Evolutionary conservation across 1,140 invertebrate species (phyloP).

Genomic region (Drosophila elegans): DNA sequence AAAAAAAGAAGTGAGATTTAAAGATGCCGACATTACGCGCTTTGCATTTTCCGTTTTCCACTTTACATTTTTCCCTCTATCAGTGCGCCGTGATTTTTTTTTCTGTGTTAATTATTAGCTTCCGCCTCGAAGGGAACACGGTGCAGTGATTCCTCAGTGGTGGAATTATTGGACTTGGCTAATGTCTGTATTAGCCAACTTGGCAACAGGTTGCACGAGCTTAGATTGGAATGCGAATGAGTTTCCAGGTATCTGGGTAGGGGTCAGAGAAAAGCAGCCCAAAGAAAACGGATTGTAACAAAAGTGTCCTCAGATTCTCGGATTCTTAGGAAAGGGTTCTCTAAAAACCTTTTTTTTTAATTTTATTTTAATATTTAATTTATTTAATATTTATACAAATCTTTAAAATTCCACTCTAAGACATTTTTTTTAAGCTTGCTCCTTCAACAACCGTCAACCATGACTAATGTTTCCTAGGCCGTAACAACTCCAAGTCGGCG

Average conservation of each 20-base stretch:
- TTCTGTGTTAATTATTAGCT: constrained; percentile 76
- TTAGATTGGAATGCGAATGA: constrained; percentile 36
- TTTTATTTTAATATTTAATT: background rate
- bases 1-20: constrained; percentile 32
- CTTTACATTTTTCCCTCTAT: constrained; percentile 48
- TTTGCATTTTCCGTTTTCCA: constrained; percentile 58
- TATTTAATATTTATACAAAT: background rate
- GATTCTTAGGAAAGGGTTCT: no score
- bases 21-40: constrained; percentile 71
- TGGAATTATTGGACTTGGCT: constrained; percentile 11
- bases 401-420: no score
- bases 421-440: background rate
- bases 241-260: constrained; percentile 21
- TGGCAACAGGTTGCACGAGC: constrained; percentile 35
- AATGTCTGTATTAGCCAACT: constrained; percentile 45
- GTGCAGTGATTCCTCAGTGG: constrained; percentile 22
- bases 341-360: background rate
- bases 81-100: constrained; percentile 25
- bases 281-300: background rate
- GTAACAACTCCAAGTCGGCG: constrained; percentile 6
- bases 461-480: constrained; percentile 12
- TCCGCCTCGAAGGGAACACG: constrained; percentile 55
- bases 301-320: no score
- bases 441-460: background rate
- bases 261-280: constrained; percentile 1